Conservation (phyloP, 2,113 vertebrate species). For the Coracopsis vasa region DNA sequence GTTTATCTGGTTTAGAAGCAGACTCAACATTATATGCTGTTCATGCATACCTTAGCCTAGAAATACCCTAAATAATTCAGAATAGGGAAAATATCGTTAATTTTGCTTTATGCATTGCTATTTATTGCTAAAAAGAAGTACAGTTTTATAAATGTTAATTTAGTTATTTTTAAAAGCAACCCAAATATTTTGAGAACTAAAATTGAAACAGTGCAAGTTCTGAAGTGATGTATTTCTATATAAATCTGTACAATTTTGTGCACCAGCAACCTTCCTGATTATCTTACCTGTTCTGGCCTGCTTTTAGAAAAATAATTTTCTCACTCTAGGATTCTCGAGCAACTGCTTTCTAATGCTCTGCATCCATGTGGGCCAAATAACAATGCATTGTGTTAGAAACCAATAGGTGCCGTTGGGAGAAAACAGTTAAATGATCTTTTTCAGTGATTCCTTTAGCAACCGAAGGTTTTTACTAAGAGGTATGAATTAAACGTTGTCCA, state of each 20-base stretch:
- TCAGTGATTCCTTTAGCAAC: not conserved
- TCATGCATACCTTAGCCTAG: not conserved
- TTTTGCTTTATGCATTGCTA: not conserved
- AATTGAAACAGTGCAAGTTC: not conserved
- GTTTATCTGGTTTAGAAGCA: not conserved
- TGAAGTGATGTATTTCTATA: not conserved
- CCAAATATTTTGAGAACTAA: not conserved
- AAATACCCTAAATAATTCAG: not conserved
- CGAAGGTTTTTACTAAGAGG: not conserved
- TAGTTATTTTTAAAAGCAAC: not conserved
- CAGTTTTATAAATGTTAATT: not conserved
- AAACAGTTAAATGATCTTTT: not conserved
- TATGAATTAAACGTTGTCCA: not conserved
- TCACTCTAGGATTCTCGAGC: not conserved
- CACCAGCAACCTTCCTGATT: not conserved
- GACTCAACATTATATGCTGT: not conserved
- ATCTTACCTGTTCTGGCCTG: not conserved
- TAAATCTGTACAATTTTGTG: not conserved
- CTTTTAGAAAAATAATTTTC: not conserved
- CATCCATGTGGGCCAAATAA: not conserved
- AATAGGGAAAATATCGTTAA: slow-evolving; percentile 11
- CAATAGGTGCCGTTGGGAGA: not conserved
- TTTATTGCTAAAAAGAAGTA: not conserved
- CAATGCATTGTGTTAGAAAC: not conserved
- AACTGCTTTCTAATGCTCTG: not conserved